These are phyloP conservation scores for Tenrec ecaudatus DNA, from an alignment of 2,113 vertebrate genomes.

Conservation along the genomic window DNA sequence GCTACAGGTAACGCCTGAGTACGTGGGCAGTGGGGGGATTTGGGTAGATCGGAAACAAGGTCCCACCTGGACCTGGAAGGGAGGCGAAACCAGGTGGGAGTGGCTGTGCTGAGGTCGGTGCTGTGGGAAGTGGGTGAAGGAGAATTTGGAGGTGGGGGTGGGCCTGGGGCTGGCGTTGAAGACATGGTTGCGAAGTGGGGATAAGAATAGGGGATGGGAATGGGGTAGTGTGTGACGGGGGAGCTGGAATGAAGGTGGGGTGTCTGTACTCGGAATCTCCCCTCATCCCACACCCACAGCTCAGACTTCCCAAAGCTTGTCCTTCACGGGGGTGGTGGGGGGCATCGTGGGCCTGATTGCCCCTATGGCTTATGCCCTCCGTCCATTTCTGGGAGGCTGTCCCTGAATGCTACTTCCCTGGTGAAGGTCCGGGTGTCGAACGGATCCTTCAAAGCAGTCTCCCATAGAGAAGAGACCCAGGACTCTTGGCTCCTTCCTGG, in stretches of 20 bases:
- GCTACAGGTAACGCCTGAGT: background rate
- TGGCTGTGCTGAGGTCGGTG: background rate
- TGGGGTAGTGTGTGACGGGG: background rate
- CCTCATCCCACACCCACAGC: background rate
- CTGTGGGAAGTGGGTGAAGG: background rate
- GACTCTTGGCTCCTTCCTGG: too few species aligned
- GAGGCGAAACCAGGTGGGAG: too few species aligned
- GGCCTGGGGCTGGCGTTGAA: background rate
- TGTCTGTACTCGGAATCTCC: background rate
- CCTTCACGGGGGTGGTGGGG: background rate
- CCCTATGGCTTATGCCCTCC: too few species aligned
- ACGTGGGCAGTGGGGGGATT: background rate
- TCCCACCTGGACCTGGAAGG: background rate
- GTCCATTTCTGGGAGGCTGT: background rate
- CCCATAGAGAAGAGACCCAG: background rate
- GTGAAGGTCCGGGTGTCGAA: background rate
- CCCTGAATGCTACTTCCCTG: accelerated
- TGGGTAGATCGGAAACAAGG: background rate
- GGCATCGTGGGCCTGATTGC: too few species aligned
- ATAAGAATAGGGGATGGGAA: background rate
- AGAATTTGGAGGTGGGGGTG: background rate
- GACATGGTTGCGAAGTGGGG: too few species aligned
- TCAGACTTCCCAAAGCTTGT: background rate
- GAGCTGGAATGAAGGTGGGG: too few species aligned
- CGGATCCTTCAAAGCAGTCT: background rate